Base-by-base conservation (phyloP, 2,888 invertebrate genomes). In the Zele albiditarsus region DNA sequence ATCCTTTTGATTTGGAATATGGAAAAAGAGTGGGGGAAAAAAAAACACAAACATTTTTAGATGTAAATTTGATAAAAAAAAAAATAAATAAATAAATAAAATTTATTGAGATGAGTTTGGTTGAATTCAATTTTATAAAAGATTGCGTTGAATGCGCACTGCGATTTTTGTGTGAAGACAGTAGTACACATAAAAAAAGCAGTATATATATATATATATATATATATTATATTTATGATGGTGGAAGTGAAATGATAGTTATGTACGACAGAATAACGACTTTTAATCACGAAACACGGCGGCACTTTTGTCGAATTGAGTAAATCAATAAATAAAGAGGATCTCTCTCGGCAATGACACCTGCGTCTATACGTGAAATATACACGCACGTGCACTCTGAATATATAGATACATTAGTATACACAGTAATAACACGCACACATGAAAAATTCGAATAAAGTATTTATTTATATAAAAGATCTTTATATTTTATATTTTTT, bases 241-340 rank as follows among this genome's bases (percentile, higher is more conserved):
- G 58, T 38, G 28, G 27, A 31, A 53, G 62, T 27, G 68, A 31
- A 69, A 38, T 62, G 42, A 63, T 33, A 42, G 28, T 62, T 25
- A 27, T 62, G 42, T 71, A 42, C 62, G 12, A 27, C 46, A 53
- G 62, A 82, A 86, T 86, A 88, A 88, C 86, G 87, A 86, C 86
- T 86, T 86, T 87, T 86, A 87, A 88, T 89, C 88, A 88, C 87
- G 87, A 86, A 84, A 85, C 82, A 67, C 49, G 73, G 71, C 75
- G 84, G 79, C 83, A 82, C 84, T 84, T 84, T 84, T 84, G 85
- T 84, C 84, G 84, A 87, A 87, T 88, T 86, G 86, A 86, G 86
- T 85, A 86, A 87, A 89, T 88, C 85, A 86, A 88, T 88, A 86
- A 87, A 88, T 88, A 87, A 87, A 84, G 85, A 85, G 86, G 81